Evolutionary conservation across 1,140 invertebrate genomes (phyloP), one percentile per base, ranked within the genome.

Genomic region (Trichonephila clavipes): DNA sequence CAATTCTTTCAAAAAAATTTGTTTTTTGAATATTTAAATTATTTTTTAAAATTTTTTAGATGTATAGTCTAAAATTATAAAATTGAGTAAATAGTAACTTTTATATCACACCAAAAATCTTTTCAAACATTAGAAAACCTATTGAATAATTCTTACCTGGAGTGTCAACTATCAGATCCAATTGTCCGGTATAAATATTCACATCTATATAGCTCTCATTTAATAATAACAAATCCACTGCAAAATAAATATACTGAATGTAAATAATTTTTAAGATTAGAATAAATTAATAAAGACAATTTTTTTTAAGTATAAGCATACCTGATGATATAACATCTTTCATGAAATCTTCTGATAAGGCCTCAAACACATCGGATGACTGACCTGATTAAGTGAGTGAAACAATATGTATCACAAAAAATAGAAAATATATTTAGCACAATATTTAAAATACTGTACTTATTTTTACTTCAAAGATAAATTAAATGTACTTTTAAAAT

Each of bases 341-440:
- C 98, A 98, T 98, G 95, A 98, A 98, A 95, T 98, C 98, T 28
- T 94, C 96, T 24, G 90, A 94, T 51, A 98, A 96, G 19, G 95
- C 95, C 62, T 95, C 92, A 95, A 98, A 98, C 0, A 98, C 98
- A 0, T 92, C 44, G 7, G 94, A 94, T 10, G 96, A 96, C 95
- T 97, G 97, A 58, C 95, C 95, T 96, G 89, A 51, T 94, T 72
- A 59, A 91, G 1, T 94, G 66, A 86, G 92, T n/a, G 62, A n/a
- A n/a, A 88, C 19, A 69, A 58, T 18, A 40, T 40, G 12, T 28
- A 69, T 12, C 21, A 12, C n/a, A 66, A 66, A 24, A 8, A 24
- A 69, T 14, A 69, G 0, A 4, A 28, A 69, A 69, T 66, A 0
- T 12, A 69, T 10, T 51, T 10, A 51, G 51, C 10, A 51, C 51